These are phyloP conservation scores for Drosophila seclusa DNA, from an alignment of 2,888 invertebrate species.

Conservation along the genomic window DNA sequence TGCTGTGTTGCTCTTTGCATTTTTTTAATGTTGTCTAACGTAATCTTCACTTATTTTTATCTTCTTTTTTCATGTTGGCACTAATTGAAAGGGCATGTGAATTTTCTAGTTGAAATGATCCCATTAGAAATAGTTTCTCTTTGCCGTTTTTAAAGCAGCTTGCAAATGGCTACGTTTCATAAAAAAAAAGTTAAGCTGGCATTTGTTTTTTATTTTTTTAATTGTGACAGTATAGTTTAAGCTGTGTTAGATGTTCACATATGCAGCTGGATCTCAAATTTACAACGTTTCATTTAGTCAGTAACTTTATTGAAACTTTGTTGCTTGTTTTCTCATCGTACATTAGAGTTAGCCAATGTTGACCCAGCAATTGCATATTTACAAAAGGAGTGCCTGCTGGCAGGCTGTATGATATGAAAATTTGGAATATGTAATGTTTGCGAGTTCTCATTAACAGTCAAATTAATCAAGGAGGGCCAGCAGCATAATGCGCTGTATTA, in stretches of 20 bases:
- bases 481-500: slow-evolving; percentile 15
- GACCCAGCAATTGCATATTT: background rate
- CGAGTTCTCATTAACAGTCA: slow-evolving; percentile 26
- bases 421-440: background rate
- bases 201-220: background rate
- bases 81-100: slow-evolving; percentile 30
- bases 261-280: background rate
- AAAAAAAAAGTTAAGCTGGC: background rate
- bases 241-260: too few species aligned
- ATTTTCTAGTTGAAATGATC: slow-evolving; percentile 21
- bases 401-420: background rate
- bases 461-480: slow-evolving; percentile 19
- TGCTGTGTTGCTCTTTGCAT: slow-evolving; percentile 12
- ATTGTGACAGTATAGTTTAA: background rate
- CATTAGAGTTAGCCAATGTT: background rate
- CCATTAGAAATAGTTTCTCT: slow-evolving; percentile 14
- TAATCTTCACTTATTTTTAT: slow-evolving; percentile 13
- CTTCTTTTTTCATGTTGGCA: slow-evolving; percentile 1
- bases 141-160: background rate
- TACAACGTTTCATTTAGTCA: background rate
- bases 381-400: background rate
- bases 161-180: background rate
- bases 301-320: background rate
- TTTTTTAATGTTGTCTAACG: slow-evolving; percentile 18
- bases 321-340: background rate